These are phyloP conservation scores for Crotalus viridis DNA, from an alignment of 2,113 vertebrate genomes.

Conservation along the genomic window DNA sequence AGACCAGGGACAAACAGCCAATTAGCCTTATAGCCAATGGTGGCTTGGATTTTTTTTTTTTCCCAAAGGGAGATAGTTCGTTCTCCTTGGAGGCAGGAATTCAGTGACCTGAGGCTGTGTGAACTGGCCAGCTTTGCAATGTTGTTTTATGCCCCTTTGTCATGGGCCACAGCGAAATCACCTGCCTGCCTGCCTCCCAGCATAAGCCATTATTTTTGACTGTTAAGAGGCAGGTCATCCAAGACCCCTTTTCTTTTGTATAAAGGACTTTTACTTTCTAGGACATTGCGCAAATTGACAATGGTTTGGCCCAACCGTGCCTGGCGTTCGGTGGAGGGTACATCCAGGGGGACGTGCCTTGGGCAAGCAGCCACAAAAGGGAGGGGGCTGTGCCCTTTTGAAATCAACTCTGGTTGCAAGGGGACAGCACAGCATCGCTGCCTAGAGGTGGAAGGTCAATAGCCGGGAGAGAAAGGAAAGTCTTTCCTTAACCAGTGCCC, in stretches of 20 bases:
- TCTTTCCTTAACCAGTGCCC: background rate
- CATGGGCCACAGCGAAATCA: slow-evolving; percentile 29
- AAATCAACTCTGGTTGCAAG: background rate
- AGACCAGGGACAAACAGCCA: background rate
- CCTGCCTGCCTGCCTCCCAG: slow-evolving; percentile 9
- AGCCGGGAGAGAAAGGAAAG: background rate
- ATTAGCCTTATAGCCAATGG: background rate
- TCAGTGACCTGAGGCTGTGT: background rate
- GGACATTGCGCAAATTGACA: background rate
- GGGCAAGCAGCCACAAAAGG: background rate
- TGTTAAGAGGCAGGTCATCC: slow-evolving; percentile 3
- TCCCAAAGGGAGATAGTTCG: background rate
- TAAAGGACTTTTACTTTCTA: slow-evolving; percentile 17
- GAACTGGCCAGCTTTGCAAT: background rate
- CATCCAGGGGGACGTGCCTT: slow-evolving; percentile 12
- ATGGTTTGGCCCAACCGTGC: slow-evolving; percentile 4
- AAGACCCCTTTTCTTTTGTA: slow-evolving; percentile 24
- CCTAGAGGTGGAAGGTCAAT: background rate
- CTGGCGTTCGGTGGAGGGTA: background rate
- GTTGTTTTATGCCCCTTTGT: slow-evolving; percentile 2
- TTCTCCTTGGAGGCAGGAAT: background rate
- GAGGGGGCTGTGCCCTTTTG: background rate
- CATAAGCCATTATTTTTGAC: background rate
- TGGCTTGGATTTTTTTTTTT: background rate
- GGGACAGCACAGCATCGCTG: background rate